These are phyloP conservation scores for Cheilosia grossa DNA, from an alignment of 2,888 invertebrate species.

Conservation along the genomic window DNA sequence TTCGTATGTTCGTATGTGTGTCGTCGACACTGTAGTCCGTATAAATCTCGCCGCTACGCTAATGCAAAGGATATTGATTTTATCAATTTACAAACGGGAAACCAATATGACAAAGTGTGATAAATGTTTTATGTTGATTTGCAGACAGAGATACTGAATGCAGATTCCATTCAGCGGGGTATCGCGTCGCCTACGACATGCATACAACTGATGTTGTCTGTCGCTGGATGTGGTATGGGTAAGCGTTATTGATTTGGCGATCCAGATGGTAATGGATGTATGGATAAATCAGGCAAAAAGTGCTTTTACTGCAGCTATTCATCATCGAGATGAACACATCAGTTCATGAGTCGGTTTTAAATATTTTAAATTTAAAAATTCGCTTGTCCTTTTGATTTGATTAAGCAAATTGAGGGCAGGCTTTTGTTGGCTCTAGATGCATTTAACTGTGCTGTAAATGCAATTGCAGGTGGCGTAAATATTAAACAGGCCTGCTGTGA, in stretches of 20 bases:
- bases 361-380: slow-evolving; percentile 44
- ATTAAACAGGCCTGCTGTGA: no score
- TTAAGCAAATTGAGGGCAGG: neutral
- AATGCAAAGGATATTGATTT: slow-evolving; percentile 74
- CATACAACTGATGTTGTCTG: neutral
- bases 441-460: no score
- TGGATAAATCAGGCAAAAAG: slow-evolving; percentile 60
- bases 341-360: slow-evolving; percentile 43
- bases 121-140: slow-evolving; percentile 74
- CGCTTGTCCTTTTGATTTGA: slow-evolving; percentile 12
- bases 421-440: neutral
- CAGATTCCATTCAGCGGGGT: neutral
- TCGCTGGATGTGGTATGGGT: neutral
- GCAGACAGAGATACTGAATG: slow-evolving; percentile 66
- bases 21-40: slow-evolving; percentile 53
- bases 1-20: slow-evolving; percentile 35
- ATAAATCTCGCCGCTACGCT: slow-evolving; percentile 62
- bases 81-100: slow-evolving; percentile 73
- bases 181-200: neutral
- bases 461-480: no score
- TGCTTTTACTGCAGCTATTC: slow-evolving; percentile 39
- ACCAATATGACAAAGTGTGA: slow-evolving; percentile 75
- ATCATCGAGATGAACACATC: slow-evolving; percentile 52
- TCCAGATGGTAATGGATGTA: slow-evolving; percentile 44
- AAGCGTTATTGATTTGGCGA: slow-evolving; percentile 22